Percentiles rank a stretch among this genome's conserved stretches.
Conservation (phyloP, 2,888 invertebrate genomes). For the Osmoderma eremita region DNA sequence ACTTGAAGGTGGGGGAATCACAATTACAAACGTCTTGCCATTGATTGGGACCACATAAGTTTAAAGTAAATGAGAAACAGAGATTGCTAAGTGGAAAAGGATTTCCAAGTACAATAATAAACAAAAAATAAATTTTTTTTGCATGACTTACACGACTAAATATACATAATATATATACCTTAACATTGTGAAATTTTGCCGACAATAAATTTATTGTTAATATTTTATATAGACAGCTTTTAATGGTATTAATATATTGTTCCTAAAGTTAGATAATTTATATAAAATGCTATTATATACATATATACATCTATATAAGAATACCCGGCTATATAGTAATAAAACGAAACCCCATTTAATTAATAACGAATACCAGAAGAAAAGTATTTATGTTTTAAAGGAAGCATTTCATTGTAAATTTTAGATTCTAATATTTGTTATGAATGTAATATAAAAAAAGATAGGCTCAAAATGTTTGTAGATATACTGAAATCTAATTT, state of each 20-base stretch:
- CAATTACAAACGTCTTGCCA: constrained; percentile 29
- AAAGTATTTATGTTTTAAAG: constrained; percentile 2
- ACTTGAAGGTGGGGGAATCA: neutral
- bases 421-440: constrained; percentile 13
- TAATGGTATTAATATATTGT: constrained; percentile 35
- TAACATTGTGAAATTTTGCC: constrained; percentile 16
- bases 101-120: constrained; percentile 20
- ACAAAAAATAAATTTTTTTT: neutral
- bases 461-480: constrained; percentile 33
- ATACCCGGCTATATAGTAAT: constrained; percentile 3
- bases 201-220: constrained; percentile 34
- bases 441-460: neutral
- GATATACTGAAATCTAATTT: constrained; percentile 31
- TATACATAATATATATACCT: constrained; percentile 9
- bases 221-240: constrained; percentile 36
- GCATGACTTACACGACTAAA: neutral
- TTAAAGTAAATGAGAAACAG: constrained; percentile 7
- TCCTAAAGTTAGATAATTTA: constrained; percentile 36
- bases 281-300: constrained; percentile 30
- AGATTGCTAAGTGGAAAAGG: neutral
- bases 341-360: neutral
- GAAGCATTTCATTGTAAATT: constrained; percentile 1
- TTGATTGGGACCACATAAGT: constrained; percentile 34
- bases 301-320: constrained; percentile 2
- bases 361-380: neutral